These are phyloP conservation scores for Bombycilla garrulus DNA, from an alignment of 2,113 vertebrate species.

Conservation along the genomic window DNA sequence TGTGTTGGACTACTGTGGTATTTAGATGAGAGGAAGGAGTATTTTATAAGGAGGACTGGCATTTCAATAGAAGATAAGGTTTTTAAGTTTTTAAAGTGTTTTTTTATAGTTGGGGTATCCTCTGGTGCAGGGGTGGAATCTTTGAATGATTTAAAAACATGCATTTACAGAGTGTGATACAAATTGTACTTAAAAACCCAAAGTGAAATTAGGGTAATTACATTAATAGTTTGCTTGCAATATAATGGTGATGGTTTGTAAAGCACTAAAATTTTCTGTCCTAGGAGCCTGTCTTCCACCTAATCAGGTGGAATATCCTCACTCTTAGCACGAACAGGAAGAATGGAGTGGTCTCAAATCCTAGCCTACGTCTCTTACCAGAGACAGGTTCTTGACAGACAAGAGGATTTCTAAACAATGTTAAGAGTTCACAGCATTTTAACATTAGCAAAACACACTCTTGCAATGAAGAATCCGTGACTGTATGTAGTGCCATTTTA, in stretches of 20 bases:
- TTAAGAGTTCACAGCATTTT: not conserved
- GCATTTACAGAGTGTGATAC: not conserved
- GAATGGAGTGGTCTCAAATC: not conserved
- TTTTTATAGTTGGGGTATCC: not conserved
- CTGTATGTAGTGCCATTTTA: not conserved
- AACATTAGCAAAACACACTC: not conserved
- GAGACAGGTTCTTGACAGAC: not conserved
- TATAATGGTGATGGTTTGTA: not conserved
- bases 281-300: not conserved
- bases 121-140: not conserved
- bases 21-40: not conserved
- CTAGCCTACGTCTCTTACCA: not conserved
- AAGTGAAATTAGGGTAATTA: not conserved
- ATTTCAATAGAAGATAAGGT: not conserved
- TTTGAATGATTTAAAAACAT: not conserved
- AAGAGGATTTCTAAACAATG: not conserved
- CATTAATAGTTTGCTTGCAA: not conserved
- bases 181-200: not conserved
- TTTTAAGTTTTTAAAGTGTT: not conserved
- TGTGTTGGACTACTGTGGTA: not conserved
- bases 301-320: not conserved
- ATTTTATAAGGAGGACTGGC: not conserved
- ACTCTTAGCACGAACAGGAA: not conserved
- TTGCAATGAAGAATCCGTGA: not conserved
- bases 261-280: not conserved